Conservation (phyloP, 2,888 invertebrate species). For the Tryphoninae sp. region DNA sequence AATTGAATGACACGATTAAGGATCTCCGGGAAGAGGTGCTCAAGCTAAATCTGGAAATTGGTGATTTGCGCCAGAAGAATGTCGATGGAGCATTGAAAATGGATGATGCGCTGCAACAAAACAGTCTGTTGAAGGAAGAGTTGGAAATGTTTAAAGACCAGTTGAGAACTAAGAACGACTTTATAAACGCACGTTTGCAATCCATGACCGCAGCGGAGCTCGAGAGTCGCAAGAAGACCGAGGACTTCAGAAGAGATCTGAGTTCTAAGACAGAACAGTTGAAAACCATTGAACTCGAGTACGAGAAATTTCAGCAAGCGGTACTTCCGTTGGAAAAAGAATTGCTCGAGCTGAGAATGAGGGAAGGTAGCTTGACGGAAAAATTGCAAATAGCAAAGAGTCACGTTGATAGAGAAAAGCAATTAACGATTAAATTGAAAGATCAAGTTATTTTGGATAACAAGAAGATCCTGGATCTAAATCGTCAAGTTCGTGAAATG, state of each 20-base stretch:
- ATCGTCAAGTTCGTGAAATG: constrained; percentile 92
- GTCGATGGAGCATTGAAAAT: constrained; percentile 72
- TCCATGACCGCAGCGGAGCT: constrained; percentile 75
- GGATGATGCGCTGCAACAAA: constrained; percentile 77
- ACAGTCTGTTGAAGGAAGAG: constrained; percentile 76
- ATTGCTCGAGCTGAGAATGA: constrained; percentile 74
- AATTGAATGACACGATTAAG: constrained; percentile 74
- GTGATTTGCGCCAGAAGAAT: constrained; percentile 75
- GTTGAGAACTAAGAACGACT: constrained; percentile 76
- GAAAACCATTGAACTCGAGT: constrained; percentile 72
- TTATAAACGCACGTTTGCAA: constrained; percentile 76
- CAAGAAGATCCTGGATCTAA: constrained; percentile 88
- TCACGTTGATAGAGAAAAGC: constrained; percentile 78
- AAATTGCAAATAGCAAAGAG: constrained; percentile 74
- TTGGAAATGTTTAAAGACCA: constrained; percentile 78
- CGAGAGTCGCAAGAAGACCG: constrained; percentile 75
- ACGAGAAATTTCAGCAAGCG: constrained; percentile 75
- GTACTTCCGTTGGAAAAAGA: constrained; percentile 77
- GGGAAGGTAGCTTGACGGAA: constrained; percentile 73
- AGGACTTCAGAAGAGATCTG: constrained; percentile 76
- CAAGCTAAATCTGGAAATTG: constrained; percentile 74
- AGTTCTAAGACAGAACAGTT: constrained; percentile 78
- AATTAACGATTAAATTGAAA: constrained; percentile 76
- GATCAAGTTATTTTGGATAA: constrained; percentile 79
- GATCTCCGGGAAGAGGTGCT: constrained; percentile 76